Conservation (phyloP, 2,888 invertebrate genomes). For the Aradus depressus region DNA sequence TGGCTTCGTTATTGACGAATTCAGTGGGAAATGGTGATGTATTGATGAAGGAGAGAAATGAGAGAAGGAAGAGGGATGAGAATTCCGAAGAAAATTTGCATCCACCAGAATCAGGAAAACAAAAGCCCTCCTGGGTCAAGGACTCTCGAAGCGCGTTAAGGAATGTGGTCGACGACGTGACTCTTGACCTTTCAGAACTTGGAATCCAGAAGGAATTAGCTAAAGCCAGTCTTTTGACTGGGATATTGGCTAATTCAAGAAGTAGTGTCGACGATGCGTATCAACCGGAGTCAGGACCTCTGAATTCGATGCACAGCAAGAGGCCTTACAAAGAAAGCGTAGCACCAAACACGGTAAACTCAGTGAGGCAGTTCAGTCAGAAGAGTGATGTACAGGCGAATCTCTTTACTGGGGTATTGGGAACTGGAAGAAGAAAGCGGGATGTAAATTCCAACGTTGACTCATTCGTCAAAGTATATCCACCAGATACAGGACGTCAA, state of each 20-base stretch:
- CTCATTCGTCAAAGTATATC: slow-evolving; percentile 11
- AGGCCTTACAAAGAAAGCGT: too few species aligned
- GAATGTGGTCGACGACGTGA: slow-evolving; percentile 20
- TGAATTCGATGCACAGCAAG: too few species aligned
- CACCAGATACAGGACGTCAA: slow-evolving; percentile 14
- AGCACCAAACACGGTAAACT: too few species aligned
- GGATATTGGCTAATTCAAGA: too few species aligned
- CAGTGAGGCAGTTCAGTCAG: too few species aligned
- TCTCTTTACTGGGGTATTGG: too few species aligned
- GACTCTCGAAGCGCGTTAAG: slow-evolving; percentile 21
- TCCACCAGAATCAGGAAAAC: slow-evolving; percentile 11
- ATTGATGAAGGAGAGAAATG: too few species aligned
- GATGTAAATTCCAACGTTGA: slow-evolving; percentile 1
- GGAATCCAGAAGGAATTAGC: slow-evolving; percentile 27
- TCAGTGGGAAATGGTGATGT: too few species aligned
- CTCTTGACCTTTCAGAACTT: slow-evolving; percentile 21
- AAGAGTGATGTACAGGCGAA: too few species aligned
- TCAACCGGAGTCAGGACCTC: too few species aligned
- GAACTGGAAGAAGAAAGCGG: background rate
- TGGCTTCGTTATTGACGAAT: slow-evolving; percentile 6
- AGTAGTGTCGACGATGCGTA: too few species aligned
- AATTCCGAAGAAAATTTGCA: slow-evolving; percentile 4
- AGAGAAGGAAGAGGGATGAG: background rate
- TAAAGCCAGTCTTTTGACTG: slow-evolving; percentile 25
- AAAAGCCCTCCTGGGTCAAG: slow-evolving; percentile 22